phyloP scores from a whole-genome alignment of 2,888 invertebrate species.

The Lucinisca nassula region DNA sequence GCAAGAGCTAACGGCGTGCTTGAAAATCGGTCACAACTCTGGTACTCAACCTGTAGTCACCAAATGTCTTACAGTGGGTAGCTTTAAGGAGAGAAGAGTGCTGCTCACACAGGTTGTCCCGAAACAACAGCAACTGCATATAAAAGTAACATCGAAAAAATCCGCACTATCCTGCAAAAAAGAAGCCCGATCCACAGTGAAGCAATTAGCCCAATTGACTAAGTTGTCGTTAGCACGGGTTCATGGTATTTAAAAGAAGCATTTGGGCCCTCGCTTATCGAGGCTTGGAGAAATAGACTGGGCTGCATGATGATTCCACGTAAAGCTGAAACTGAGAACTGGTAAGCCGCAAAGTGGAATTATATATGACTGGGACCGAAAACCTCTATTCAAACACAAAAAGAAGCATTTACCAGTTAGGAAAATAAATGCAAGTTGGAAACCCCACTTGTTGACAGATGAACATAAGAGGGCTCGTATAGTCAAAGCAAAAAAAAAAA shows the following conservation, averaged over 20 bases:
- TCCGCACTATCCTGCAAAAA: neutral
- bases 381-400: too few species aligned
- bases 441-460: slow-evolving; percentile 10
- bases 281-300: too few species aligned
- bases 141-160: neutral
- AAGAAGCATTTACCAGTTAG: neutral
- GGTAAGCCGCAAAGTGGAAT: too few species aligned
- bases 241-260: neutral
- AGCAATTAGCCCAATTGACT: neutral
- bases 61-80: too few species aligned
- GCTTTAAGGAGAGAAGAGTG: too few species aligned
- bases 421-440: neutral
- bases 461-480: neutral
- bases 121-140: neutral
- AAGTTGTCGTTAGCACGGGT: neutral
- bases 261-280: too few species aligned
- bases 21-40: too few species aligned
- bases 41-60: too few species aligned
- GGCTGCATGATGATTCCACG: too few species aligned
- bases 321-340: too few species aligned
- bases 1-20: too few species aligned
- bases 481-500: neutral
- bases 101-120: neutral
- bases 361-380: too few species aligned
- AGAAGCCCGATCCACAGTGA: neutral